Percentiles rank a stretch among this genome's conserved stretches.
These are phyloP conservation scores for Tetramorium bicarinatum DNA, from an alignment of 2,888 invertebrate genomes.

Conservation along the genomic window DNA sequence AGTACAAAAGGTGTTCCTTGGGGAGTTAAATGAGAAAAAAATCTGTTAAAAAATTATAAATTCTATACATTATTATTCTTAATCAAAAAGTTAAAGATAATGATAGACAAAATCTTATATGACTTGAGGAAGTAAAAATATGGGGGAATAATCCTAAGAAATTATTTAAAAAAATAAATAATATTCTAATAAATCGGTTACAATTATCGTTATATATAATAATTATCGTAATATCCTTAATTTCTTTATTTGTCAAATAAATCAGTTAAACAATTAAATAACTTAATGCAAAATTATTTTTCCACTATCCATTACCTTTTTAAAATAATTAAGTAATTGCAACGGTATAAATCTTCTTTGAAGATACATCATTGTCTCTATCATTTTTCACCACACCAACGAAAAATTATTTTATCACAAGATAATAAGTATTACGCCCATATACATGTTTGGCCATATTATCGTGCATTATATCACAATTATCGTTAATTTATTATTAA, in stretches of 20 bases:
- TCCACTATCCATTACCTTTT: slow-evolving; percentile 86
- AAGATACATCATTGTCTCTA: slow-evolving; percentile 81
- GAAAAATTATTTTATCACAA: slow-evolving; percentile 59
- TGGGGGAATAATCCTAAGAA: too few species aligned
- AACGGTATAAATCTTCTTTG: slow-evolving; percentile 88
- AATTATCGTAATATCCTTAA: background rate
- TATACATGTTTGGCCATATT: slow-evolving; percentile 11
- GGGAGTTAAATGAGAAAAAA: too few species aligned
- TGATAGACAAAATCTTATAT: too few species aligned
- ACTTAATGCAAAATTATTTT: background rate
- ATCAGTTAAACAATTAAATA: background rate
- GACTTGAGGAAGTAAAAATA: too few species aligned
- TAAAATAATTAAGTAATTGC: slow-evolving; percentile 88
- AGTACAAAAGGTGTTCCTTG: too few species aligned
- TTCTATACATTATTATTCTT: too few species aligned
- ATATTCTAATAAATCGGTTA: too few species aligned
- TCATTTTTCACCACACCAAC: slow-evolving; percentile 30
- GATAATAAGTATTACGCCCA: slow-evolving; percentile 20
- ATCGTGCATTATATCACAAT: slow-evolving; percentile 10
- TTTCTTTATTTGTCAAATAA: background rate
- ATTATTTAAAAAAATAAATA: too few species aligned
- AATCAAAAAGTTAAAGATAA: too few species aligned
- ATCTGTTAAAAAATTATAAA: too few species aligned
- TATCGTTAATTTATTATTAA: too few species aligned
- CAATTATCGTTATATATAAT: background rate